Conservation (phyloP, 2,888 invertebrate species). For the Lordiphosa fenestrarum region DNA sequence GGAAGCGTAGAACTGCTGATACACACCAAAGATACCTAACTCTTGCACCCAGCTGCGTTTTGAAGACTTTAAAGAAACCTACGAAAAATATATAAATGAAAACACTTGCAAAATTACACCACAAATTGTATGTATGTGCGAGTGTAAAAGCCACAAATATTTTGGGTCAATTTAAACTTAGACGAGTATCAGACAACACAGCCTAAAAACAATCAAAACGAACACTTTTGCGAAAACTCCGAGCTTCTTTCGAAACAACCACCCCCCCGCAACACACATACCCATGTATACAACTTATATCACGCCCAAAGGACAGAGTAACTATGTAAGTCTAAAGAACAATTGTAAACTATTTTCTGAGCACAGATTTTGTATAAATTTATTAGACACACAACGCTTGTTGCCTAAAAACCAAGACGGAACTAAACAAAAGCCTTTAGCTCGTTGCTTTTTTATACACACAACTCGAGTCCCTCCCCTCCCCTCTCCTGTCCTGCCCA, state of each 20-base stretch:
- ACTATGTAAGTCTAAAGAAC: conserved; percentile 65
- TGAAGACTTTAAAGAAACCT: conserved; percentile 60
- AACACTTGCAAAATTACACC: too few relatives aligned
- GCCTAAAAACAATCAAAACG: conserved; percentile 64
- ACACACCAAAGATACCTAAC: conserved; percentile 21
- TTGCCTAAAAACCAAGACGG: conserved; percentile 6
- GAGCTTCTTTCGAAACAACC: conserved; percentile 58
- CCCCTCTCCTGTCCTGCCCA: background rate
- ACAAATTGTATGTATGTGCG: background rate
- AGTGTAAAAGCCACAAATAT: conserved; percentile 16
- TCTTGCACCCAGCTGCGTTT: conserved; percentile 47
- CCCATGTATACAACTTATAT: conserved; percentile 38
- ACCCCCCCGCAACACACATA: conserved; percentile 8
- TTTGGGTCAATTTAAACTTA: conserved; percentile 58
- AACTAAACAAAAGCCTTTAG: conserved; percentile 55
- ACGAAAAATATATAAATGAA: background rate
- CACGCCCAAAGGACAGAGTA: conserved; percentile 72
- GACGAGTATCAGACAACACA: conserved; percentile 18
- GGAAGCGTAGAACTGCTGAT: conserved; percentile 29
- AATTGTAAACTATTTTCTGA: conserved; percentile 74
- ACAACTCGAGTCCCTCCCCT: conserved; percentile 26
- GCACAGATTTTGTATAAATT: conserved; percentile 72
- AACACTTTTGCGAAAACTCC: conserved; percentile 58
- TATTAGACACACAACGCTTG: conserved; percentile 42
- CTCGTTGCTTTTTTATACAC: conserved; percentile 66